phyloP scores from a whole-genome alignment of 1,140 invertebrate species.

The Drosophila bifasciata region DNA sequence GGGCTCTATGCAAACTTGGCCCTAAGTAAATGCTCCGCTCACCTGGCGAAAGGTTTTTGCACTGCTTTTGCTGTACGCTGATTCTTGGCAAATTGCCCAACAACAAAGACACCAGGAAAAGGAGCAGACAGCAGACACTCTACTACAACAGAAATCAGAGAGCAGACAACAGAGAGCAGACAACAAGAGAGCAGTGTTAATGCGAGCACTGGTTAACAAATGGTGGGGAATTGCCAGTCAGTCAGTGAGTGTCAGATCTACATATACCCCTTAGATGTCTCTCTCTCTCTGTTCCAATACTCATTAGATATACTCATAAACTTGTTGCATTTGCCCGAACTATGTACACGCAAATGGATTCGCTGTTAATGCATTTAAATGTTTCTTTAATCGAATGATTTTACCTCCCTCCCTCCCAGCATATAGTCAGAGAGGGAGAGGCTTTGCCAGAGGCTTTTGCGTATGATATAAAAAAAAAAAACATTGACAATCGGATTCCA shows the following conservation, averaged over 20 bases:
- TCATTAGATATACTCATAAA: too few relatives aligned
- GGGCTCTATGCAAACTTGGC: conserved; percentile 51
- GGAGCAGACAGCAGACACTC: conserved; percentile 27
- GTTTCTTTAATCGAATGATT: conserved; percentile 15
- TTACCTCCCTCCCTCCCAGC: too few relatives aligned
- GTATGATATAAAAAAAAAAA: too few relatives aligned
- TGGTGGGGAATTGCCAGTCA: conserved; percentile 65
- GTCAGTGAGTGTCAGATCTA: too few relatives aligned
- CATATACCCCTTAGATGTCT: too few relatives aligned
- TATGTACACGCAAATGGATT: conserved; percentile 5
- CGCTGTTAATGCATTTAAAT: conserved; percentile 9
- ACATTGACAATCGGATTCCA: conserved; percentile 44
- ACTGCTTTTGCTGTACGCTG: conserved; percentile 2
- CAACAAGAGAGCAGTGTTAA: too few relatives aligned
- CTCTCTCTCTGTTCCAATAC: too few relatives aligned
- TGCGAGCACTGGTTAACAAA: too few relatives aligned
- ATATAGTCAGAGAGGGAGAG: too few relatives aligned
- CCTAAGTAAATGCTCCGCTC: conserved; percentile 60
- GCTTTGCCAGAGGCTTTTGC: conserved; percentile 35
- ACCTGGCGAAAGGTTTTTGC: conserved; percentile 23
- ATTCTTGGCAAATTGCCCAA: conserved; percentile 63
- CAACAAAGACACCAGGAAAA: conserved; percentile 33
- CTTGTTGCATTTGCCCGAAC: conserved; percentile 6
- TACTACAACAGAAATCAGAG: too few relatives aligned
- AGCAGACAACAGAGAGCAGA: too few relatives aligned